Evolutionary conservation across 2,113 vertebrate species (phyloP).

Genomic region (Pelmatolapia mariae): DNA sequence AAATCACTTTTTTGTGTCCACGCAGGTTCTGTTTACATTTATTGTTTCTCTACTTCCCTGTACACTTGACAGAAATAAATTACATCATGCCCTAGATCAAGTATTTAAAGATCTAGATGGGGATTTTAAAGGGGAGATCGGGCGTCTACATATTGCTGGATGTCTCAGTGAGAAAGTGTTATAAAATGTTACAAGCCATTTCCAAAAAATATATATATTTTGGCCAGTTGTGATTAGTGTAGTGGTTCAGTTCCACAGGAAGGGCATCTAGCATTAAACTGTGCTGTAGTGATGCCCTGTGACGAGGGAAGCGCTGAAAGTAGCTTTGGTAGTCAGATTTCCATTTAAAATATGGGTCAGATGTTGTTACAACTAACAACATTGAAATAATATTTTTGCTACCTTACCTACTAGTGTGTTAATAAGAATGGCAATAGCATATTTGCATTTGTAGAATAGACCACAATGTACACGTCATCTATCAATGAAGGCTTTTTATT

Average conservation of each 20-base stretch:
- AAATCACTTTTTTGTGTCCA: background rate
- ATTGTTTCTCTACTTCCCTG: background rate
- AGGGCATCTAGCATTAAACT: background rate
- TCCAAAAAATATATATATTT: background rate
- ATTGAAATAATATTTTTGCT: background rate
- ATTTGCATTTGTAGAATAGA: background rate
- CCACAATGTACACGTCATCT: background rate
- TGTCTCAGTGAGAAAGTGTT: background rate
- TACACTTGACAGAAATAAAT: background rate
- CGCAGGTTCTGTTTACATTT: background rate
- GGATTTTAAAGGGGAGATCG: background rate
- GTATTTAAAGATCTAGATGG: background rate
- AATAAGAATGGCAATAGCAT: background rate
- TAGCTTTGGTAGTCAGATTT: background rate
- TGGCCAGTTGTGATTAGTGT: background rate
- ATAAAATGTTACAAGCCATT: background rate
- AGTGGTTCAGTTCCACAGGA: background rate
- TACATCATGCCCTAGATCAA: background rate
- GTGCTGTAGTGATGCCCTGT: background rate
- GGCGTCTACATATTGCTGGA: background rate
- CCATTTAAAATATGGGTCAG: background rate
- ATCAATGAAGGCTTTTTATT: conserved; percentile 52
- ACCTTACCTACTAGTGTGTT: background rate
- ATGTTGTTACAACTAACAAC: background rate
- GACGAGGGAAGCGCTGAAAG: background rate